Percentiles rank a stretch among this genome's conserved stretches.
These are phyloP conservation scores for Brachynemurus nebulosus DNA, from an alignment of 2,888 invertebrate genomes.

Conservation along the genomic window DNA sequence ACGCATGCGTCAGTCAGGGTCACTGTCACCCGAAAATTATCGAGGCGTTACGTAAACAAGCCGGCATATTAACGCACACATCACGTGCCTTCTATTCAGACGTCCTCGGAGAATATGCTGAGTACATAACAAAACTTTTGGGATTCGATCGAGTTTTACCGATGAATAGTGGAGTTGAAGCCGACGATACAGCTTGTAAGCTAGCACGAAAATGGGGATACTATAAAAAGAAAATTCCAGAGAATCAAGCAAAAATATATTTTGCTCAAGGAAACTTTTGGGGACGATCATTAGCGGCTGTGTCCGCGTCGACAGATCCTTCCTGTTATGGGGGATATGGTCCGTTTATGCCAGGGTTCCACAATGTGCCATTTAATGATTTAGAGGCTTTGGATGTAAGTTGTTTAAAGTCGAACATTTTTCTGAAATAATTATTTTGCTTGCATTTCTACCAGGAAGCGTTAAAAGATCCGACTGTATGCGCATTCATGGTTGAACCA, in stretches of 20 bases:
- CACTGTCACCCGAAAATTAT: slow-evolving; percentile 64
- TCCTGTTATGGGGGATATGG: slow-evolving; percentile 55
- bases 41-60: slow-evolving; percentile 41
- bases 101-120: slow-evolving; percentile 57
- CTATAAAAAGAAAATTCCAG: slow-evolving; percentile 53
- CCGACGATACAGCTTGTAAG: slow-evolving; percentile 66
- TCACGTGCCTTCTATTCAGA: slow-evolving; percentile 67
- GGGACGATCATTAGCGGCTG: slow-evolving; percentile 68
- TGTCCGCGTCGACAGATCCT: slow-evolving; percentile 66
- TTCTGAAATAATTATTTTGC: too few relatives aligned
- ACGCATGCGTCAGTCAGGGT: slow-evolving; percentile 70
- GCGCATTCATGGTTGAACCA: slow-evolving; percentile 77
- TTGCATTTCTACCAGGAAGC: too few relatives aligned
- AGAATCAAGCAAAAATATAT: slow-evolving; percentile 52
- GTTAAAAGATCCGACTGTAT: slow-evolving; percentile 49
- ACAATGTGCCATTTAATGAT: slow-evolving; percentile 61
- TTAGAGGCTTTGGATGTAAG: slow-evolving; percentile 53
- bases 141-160: slow-evolving; percentile 66
- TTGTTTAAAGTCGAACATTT: too few relatives aligned
- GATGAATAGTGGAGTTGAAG: slow-evolving; percentile 77
- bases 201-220: slow-evolving; percentile 74
- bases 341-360: slow-evolving; percentile 67
- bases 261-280: slow-evolving; percentile 72
- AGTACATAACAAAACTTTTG: slow-evolving; percentile 54
- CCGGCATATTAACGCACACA: slow-evolving; percentile 49